phyloP scores from a whole-genome alignment of 2,888 invertebrate genomes.

The Noctua janthina region DNA sequence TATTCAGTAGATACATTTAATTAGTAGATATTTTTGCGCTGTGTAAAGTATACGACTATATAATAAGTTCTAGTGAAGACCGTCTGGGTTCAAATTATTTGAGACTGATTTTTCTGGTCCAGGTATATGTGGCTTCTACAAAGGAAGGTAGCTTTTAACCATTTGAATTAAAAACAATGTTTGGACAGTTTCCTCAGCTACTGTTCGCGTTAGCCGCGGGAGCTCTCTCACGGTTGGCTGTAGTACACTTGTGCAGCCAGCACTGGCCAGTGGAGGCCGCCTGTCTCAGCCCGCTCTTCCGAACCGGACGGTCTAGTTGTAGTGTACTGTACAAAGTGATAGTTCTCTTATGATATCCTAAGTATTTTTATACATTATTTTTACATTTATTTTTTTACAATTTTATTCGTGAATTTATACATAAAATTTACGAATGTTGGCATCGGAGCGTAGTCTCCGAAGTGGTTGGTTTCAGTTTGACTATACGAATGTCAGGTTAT shows the following conservation, averaged over 20 bases:
- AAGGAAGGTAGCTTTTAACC: slow-evolving; percentile 23
- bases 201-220: slow-evolving; percentile 11
- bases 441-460: slow-evolving; percentile 72
- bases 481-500: slow-evolving; percentile 76
- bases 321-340: slow-evolving; percentile 90
- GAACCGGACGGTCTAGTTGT: slow-evolving; percentile 82
- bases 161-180: slow-evolving; percentile 25
- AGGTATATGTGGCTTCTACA: slow-evolving; percentile 23
- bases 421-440: slow-evolving; percentile 82
- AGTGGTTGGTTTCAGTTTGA: slow-evolving; percentile 82
- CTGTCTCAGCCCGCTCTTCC: slow-evolving; percentile 82
- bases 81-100: slow-evolving; percentile 75
- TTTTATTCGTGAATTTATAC: slow-evolving; percentile 87
- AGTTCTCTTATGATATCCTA: slow-evolving; percentile 89
- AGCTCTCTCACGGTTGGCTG: slow-evolving; percentile 22
- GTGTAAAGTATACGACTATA: slow-evolving; percentile 89
- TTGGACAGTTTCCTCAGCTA: slow-evolving; percentile 21
- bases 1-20: slow-evolving; percentile 78
- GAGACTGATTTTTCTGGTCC: slow-evolving; percentile 63
- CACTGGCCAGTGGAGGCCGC: slow-evolving; percentile 23
- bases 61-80: slow-evolving; percentile 79
- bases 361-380: slow-evolving; percentile 90
- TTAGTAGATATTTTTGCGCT: slow-evolving; percentile 84
- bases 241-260: slow-evolving; percentile 3
- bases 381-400: slow-evolving; percentile 89